phyloP scores from a whole-genome alignment of 2,113 vertebrate species.

The Alouatta palliata region DNA sequence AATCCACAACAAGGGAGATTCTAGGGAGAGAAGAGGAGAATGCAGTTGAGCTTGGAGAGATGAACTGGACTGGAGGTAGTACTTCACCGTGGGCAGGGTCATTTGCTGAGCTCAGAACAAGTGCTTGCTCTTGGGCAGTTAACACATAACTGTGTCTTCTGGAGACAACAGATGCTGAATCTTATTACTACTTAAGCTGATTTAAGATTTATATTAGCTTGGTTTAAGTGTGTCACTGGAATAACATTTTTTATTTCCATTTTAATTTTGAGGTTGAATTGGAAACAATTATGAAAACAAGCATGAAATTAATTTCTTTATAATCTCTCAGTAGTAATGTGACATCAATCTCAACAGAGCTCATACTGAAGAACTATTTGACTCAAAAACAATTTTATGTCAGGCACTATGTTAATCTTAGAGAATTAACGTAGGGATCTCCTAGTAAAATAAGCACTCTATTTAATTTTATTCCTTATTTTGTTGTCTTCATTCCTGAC shows the following conservation, averaged over 20 bases:
- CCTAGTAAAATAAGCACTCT: not conserved
- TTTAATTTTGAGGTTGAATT: conserved; percentile 48
- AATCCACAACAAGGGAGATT: not conserved
- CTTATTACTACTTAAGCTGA: not conserved
- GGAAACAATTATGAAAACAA: conserved; percentile 33
- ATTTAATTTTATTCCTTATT: not conserved
- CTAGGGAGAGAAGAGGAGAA: not conserved
- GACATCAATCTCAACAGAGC: not conserved
- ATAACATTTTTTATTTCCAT: not conserved
- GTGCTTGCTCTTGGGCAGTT: not conserved
- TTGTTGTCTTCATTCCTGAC: not conserved
- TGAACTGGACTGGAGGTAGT: not conserved
- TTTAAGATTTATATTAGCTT: conserved; percentile 22
- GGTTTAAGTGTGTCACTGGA: conserved; percentile 18
- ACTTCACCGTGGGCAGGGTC: not conserved
- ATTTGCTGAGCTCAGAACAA: not conserved
- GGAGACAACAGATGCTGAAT: not conserved
- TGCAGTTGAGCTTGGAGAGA: not conserved
- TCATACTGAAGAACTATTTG: not conserved
- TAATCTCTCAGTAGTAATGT: not conserved
- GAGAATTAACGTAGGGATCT: not conserved
- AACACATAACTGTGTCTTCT: not conserved
- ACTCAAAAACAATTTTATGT: not conserved
- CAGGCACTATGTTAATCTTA: not conserved
- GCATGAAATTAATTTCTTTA: conserved; percentile 1